Base-by-base conservation (phyloP, 2,888 invertebrate species). In the Steromphala cineraria region DNA sequence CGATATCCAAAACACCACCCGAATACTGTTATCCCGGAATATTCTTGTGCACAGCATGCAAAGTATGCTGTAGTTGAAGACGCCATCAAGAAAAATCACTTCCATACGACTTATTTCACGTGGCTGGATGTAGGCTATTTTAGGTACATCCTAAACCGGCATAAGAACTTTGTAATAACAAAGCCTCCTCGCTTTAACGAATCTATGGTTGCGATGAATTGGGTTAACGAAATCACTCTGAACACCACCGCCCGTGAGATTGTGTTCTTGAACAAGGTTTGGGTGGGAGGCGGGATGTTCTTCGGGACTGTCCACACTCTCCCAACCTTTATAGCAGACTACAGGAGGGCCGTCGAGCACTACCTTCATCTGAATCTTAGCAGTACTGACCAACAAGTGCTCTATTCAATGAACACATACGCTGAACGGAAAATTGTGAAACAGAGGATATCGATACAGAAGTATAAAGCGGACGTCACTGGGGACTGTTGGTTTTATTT, bases 101-200 rank as follows among this genome's bases (percentile, higher is more conserved):
- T 87, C 67, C 74, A 78, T 2, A 83, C 86, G 17, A 82, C 81
- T 17, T 87, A 80, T 77, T 84, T 84, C 56, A 81, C 87, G 17
- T 89, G 89, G 89, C 28, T 89, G 2, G 89, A 89, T 76, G 77
- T 88, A 3, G 89, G 88, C 3, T 87, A 86, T 80, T 87, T 88
- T 31, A 78, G 87, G 0, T 75, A 86, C 56, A 67, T 84, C 19
- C 80, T 80, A 10, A 36, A 82, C 0, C 74, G 75, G n/a, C 79
- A 80, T 0, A 79, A 79, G 17, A 62, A 52, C n/a, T 87, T 87
- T 67, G 46, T 78, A 10, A 31, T 81, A 13, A 19, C 67, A 10
- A 19, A 17, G 15, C 75, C 75, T 8, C 7, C 21, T 24, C 19
- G 56, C 19, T 79, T 79, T n/a, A 74, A 74, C 55, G 74, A 53